Evolutionary conservation across 1,140 invertebrate species (phyloP), one percentile per base, ranked within the genome.

Genomic region (Ectropis grisescens): DNA sequence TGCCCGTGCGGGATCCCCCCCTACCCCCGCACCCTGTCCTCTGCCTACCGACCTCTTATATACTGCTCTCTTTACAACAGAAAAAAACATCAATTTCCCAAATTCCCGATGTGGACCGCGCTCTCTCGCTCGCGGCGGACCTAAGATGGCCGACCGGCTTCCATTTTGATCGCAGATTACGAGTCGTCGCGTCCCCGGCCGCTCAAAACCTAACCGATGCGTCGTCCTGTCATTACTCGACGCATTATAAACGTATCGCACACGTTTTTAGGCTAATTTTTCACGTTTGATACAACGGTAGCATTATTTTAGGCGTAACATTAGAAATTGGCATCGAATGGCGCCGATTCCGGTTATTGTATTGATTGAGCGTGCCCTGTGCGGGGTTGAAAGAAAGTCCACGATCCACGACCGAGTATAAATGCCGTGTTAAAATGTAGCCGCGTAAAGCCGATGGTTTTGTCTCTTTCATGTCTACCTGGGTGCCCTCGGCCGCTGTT

Each of bases 41-140:
- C 61, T 67, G 66, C 60, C 67, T 61, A 70, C 67, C 72, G 60
- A 70, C 75, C 72, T 80, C 68, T 75, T 78, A 72, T 80, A 80
- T 74, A 76, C 67, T 76, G 68, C 62, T 71, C 68, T 75, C 66
- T 75, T 76, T 72, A 75, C 60, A 79, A 74, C 67, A 74, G 68
- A 74, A 72, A 75, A n/a, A 80, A 78, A 75, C 69, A 76, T 64
- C 70, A 76, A 78, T 80, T 80, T 78, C 68, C 72, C 72, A 80
- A 80, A 80, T 80, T 80, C 74, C 65, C 71, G 60, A 68, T 50
- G 59, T 67, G 64, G 58, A 54, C 61, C 58, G 66, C 65, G 56
- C 59, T 70, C 69, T 66, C 69, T 76, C 74, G 69, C 68, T 78
- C 72, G 70, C 62, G 58, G 62, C 68, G 51, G 60, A 70, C 61